Percentiles rank a stretch among this genome's conserved stretches.
These are phyloP conservation scores for Brachyhypopomus occidentalis DNA, from an alignment of 2,113 vertebrate genomes.

Conservation along the genomic window DNA sequence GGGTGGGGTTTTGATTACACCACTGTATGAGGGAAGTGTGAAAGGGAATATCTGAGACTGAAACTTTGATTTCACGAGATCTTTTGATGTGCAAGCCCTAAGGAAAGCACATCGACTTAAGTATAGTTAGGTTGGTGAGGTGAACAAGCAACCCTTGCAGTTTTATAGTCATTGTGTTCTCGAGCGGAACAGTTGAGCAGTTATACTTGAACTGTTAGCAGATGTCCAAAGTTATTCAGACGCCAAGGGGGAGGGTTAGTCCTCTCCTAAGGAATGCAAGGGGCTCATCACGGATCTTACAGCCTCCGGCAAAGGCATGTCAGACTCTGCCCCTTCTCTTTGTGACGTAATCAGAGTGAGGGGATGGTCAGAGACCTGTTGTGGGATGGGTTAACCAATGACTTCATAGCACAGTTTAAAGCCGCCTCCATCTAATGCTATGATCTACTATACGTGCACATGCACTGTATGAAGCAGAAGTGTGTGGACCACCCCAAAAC, in stretches of 20 bases:
- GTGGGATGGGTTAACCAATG: not conserved
- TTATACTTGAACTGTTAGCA: not conserved
- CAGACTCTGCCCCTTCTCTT: not conserved
- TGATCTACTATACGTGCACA: not conserved
- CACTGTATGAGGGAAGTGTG: not conserved
- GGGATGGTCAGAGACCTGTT: not conserved
- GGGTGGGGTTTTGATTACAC: no score
- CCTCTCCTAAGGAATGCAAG: constrained; percentile 10
- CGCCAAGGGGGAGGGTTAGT: not conserved
- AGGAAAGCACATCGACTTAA: not conserved
- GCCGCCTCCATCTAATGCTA: not conserved
- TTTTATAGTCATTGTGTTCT: not conserved
- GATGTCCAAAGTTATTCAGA: constrained; percentile 8
- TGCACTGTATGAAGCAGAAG: no score
- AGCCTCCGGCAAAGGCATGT: not conserved
- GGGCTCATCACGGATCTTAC: not conserved
- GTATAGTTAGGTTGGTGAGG: not conserved
- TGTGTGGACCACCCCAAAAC: no score
- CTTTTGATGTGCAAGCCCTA: not conserved
- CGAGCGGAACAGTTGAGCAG: not conserved
- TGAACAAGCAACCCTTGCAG: not conserved
- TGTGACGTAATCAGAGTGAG: not conserved
- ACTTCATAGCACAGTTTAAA: not conserved
- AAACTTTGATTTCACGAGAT: not conserved
- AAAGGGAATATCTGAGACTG: not conserved